Evolutionary conservation across 2,888 invertebrate species (phyloP), one percentile per base, ranked within the genome.

Genomic region (Pseudolycoriella hygida): DNA sequence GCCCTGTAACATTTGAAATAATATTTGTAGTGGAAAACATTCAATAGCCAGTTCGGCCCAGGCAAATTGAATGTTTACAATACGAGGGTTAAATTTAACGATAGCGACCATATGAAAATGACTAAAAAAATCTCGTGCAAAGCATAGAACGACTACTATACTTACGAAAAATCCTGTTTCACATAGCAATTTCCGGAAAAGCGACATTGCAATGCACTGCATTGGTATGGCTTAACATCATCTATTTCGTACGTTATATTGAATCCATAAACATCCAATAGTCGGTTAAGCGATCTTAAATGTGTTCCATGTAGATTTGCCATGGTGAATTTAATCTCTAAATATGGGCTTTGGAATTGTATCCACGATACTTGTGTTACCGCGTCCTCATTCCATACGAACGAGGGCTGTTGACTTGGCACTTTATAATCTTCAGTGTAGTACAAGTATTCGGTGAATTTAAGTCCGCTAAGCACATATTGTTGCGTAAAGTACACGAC

Each of bases 241-340:
- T 71, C 71, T 52, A 89, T 79, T 58, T 89, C 86, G 60, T 90
- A 92, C 19, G 90, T 92, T 55, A 90, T 77, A 67, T 93, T 92
- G 68, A 93, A 90, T 12, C 92, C 92, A 59, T 82, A 89, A 37
- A 89, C 86, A 50, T 88, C 80, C 49, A 90, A 69, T 25, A 90
- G 71, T 46, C 80, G 77, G 57, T 83, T 76, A 50, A 87, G 67
- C 0, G 87, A 88, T 4, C 92, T 70, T 46, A 90, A 68, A 65
- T 92, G 88, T 25, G 84, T 81, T 8, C 85, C 84, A 58, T 86
- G 84, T 48, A 81, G 66, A 18, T 76, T 69, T 53, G 77, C 70
- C 54, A 89, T 70, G 39, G 72, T 68, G 54, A 92, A 75, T 51
- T 83, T 81, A 50, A 92, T 74, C 47, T 87, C 84, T 50, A 90